Conservation (phyloP, 2,113 vertebrate genomes). For the Callopanchax toddi region DNA sequence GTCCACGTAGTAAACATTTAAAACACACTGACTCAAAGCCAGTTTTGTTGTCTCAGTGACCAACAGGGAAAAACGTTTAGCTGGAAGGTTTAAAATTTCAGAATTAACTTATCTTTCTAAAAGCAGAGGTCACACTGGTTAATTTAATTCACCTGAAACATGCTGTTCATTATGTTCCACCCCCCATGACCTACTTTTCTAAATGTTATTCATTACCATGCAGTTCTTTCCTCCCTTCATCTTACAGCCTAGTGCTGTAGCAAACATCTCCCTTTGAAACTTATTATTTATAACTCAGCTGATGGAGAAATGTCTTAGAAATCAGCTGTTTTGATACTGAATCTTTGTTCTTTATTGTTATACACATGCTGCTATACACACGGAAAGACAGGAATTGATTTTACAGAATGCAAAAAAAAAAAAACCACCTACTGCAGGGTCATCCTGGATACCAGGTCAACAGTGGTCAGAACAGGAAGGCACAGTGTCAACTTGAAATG, state of each 20-base stretch:
- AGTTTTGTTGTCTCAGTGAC: not conserved
- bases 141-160: not conserved
- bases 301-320: not conserved
- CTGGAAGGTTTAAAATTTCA: no score
- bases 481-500: constrained; percentile 77
- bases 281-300: no score
- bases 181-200: not conserved
- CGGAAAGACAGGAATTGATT: constrained; percentile 51
- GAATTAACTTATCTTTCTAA: no score
- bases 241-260: no score
- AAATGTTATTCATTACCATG: not conserved
- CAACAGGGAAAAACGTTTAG: not conserved
- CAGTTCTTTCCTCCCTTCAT: not conserved
- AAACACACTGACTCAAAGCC: not conserved
- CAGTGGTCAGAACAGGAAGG: constrained; percentile 76
- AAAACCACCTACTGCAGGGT: constrained; percentile 64
- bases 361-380: constrained; percentile 77
- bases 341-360: constrained; percentile 72
- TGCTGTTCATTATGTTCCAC: not conserved
- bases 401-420: constrained; percentile 59
- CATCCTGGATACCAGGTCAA: constrained; percentile 81
- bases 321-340: constrained; percentile 31
- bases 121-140: no score
- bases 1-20: not conserved
- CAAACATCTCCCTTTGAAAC: not conserved